Percentiles rank a stretch among this genome's conserved stretches.
These are phyloP conservation scores for Cheirogaleus major DNA, from an alignment of 2,797 vertebrate genomes.

Conservation along the genomic window DNA sequence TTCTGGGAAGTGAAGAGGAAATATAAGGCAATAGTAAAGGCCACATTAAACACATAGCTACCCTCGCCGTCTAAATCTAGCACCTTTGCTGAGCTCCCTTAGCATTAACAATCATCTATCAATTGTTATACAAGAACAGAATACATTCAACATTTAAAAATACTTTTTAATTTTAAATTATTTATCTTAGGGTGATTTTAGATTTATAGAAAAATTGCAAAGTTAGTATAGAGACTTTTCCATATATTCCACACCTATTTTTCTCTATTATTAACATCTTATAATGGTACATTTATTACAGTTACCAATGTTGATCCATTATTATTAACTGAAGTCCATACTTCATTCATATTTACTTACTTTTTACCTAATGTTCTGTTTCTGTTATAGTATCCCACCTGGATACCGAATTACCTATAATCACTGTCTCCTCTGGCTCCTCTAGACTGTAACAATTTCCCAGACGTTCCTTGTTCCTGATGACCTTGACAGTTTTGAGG, in stretches of 20 bases:
- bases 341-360: not conserved
- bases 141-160: not conserved
- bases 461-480: not conserved
- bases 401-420: not conserved
- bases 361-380: not conserved
- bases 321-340: not conserved
- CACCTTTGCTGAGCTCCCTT: not conserved
- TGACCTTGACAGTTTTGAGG: conserved; percentile 3
- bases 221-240: not conserved
- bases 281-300: not conserved
- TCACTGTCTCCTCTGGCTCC: not conserved
- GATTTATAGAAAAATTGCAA: not conserved
- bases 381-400: not conserved
- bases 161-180: not conserved
- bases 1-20: not conserved
- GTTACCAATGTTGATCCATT: not conserved
- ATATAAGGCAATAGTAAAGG: not conserved
- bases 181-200: not conserved
- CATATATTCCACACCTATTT: not conserved
- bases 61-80: not conserved
- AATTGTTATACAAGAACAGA: not conserved
- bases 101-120: not conserved
- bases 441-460: not conserved
- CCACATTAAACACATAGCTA: not conserved
- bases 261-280: not conserved